These are phyloP conservation scores for Tipula unca DNA, from an alignment of 2,888 invertebrate genomes.

Conservation along the genomic window DNA sequence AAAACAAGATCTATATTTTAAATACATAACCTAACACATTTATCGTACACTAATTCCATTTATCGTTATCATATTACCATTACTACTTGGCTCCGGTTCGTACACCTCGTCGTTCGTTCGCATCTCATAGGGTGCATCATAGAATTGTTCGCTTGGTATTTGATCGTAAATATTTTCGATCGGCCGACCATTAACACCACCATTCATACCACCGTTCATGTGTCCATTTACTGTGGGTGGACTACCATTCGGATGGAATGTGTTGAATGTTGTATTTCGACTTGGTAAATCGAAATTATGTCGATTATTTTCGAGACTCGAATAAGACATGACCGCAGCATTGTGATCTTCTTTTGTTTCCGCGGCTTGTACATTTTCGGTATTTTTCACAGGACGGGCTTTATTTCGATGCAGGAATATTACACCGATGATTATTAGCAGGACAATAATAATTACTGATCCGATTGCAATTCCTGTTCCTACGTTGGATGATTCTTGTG, in stretches of 20 bases:
- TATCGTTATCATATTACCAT: slow-evolving; percentile 61
- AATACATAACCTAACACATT: neutral
- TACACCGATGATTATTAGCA: slow-evolving; percentile 67
- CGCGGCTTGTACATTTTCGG: slow-evolving; percentile 79
- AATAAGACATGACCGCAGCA: slow-evolving; percentile 83
- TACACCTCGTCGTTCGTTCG: slow-evolving; percentile 49
- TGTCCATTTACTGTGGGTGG: slow-evolving; percentile 44
- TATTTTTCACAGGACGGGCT: slow-evolving; percentile 78
- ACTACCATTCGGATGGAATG: slow-evolving; percentile 34
- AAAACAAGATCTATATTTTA: neutral
- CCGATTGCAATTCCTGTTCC: slow-evolving; percentile 78
- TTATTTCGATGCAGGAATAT: slow-evolving; percentile 75
- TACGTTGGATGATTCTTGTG: slow-evolving; percentile 60
- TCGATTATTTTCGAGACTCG: slow-evolving; percentile 56
- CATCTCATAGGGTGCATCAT: slow-evolving; percentile 67
- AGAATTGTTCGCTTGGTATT: slow-evolving; percentile 59
- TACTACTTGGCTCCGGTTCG: slow-evolving; percentile 43
- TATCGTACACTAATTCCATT: slow-evolving; percentile 76
- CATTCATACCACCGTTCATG: slow-evolving; percentile 16
- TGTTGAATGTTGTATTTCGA: slow-evolving; percentile 39
- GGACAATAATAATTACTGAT: slow-evolving; percentile 70
- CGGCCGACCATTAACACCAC: neutral
- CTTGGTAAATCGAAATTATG: slow-evolving; percentile 34
- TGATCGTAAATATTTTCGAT: slow-evolving; percentile 51
- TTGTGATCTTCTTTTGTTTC: slow-evolving; percentile 79